These are phyloP conservation scores for Meloidogyne floridensis DNA, from an alignment of 1,140 invertebrate genomes.

Conservation along the genomic window DNA sequence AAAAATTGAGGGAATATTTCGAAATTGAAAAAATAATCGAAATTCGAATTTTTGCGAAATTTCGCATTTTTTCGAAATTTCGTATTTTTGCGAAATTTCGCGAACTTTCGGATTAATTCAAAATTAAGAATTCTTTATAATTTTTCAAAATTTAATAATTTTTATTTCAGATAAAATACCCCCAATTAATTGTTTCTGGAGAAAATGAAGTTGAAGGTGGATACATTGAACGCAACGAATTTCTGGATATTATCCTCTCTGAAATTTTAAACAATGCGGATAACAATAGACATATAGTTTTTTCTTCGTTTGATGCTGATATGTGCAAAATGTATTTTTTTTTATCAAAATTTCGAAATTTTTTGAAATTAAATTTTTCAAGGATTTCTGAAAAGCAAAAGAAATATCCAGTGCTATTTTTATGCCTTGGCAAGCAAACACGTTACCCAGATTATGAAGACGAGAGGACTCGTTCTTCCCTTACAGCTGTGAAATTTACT, in stretches of 20 bases:
- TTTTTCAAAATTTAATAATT: too few relatives aligned
- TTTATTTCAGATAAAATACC: conserved; percentile 13
- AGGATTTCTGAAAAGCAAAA: conserved; percentile 63
- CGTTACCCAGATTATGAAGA: conserved; percentile 54
- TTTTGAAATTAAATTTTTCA: neutral
- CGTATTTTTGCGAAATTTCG: too few relatives aligned
- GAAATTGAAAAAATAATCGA: too few relatives aligned
- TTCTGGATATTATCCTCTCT: conserved; percentile 60
- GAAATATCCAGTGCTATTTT: conserved; percentile 64
- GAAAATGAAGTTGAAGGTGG: conserved; percentile 43
- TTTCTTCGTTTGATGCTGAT: conserved; percentile 65
- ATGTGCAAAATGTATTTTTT: conserved; percentile 62
- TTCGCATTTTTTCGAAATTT: too few relatives aligned
- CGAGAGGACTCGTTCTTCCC: conserved; percentile 51
- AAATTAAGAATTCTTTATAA: too few relatives aligned
- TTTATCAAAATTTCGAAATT: conserved; percentile 20
- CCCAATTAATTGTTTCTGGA: conserved; percentile 32
- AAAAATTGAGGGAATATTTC: neutral
- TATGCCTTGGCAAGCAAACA: conserved; percentile 55
- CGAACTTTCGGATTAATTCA: too few relatives aligned
- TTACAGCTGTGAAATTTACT: conserved; percentile 61
- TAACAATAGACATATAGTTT: conserved; percentile 56
- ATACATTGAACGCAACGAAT: conserved; percentile 55
- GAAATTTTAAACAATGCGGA: conserved; percentile 59
- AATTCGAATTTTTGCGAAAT: too few relatives aligned